These are phyloP conservation scores for Pheosia tremula DNA, from an alignment of 2,888 invertebrate genomes.

Conservation along the genomic window DNA sequence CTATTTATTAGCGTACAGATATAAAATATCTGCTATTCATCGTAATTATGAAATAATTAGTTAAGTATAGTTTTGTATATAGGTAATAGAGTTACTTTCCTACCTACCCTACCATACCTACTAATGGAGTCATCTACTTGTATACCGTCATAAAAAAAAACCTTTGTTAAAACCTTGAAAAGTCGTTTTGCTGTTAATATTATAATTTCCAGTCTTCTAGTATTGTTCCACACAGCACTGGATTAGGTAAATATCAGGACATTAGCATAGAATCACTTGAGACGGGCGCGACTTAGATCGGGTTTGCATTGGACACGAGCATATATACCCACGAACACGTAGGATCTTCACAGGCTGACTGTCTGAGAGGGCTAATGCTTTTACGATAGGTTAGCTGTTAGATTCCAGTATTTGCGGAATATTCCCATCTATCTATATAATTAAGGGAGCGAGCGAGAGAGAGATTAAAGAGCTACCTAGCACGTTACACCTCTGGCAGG, in stretches of 20 bases:
- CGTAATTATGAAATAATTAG: no score
- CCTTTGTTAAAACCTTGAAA: neutral
- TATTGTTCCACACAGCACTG: neutral
- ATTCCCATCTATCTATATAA: neutral
- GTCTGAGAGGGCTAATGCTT: conserved; percentile 64
- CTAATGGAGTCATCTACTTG: no score
- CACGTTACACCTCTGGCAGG: no score
- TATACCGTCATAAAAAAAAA: neutral
- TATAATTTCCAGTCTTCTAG: neutral
- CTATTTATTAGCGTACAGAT: no score
- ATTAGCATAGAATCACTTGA: conserved; percentile 50
- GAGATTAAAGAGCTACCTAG: no score
- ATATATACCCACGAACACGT: conserved; percentile 7
- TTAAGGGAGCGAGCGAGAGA: no score
- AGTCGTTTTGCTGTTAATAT: no score
- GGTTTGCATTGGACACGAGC: conserved; percentile 47
- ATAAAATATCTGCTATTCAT: no score
- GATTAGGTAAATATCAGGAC: conserved; percentile 11
- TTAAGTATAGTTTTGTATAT: no score
- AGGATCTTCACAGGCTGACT: conserved; percentile 18
- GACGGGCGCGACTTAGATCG: conserved; percentile 43
- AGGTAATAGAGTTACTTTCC: no score
- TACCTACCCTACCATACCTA: no score
- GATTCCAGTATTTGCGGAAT: conserved; percentile 25
- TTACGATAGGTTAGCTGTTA: conserved; percentile 64